Evolutionary conservation across 2,888 invertebrate genomes (phyloP).

Genomic region (Epirrhoe tristata): DNA sequence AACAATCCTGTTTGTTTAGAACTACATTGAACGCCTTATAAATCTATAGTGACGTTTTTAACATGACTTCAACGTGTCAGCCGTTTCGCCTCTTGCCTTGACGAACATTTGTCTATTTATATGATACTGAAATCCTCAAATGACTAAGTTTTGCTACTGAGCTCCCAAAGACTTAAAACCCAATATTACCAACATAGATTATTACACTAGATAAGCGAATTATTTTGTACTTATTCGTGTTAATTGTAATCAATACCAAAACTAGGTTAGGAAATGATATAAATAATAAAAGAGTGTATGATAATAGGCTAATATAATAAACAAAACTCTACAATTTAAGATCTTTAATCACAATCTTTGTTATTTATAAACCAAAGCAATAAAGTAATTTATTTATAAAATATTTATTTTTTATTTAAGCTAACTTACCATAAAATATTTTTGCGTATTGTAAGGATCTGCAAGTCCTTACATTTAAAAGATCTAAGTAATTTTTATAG

Average conservation of each 20-base stretch:
- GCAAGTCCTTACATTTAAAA: not conserved
- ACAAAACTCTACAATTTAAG: constrained; percentile 52
- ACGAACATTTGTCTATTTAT: not conserved
- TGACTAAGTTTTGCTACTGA: not conserved
- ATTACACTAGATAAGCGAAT: not conserved
- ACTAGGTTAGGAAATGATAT: constrained; percentile 8
- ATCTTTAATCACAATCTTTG: constrained; percentile 61
- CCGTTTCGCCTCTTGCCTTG: not conserved
- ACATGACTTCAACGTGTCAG: not conserved
- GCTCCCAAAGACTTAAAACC: constrained; percentile 6
- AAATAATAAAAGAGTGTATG: constrained; percentile 13
- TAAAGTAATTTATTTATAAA: constrained; percentile 67
- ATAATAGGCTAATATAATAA: constrained; percentile 45
- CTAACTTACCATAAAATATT: constrained; percentile 20
- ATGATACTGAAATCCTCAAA: not conserved
- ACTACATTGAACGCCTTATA: not conserved
- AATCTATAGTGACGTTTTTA: not conserved
- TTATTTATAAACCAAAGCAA: constrained; percentile 67
- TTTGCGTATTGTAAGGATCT: constrained; percentile 17
- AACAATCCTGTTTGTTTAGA: too few species aligned
- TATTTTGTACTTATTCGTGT: constrained; percentile 21
- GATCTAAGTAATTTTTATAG: not conserved
- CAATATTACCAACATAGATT: not conserved
- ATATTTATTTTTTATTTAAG: constrained; percentile 37
- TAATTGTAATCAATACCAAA: constrained; percentile 15